Base-by-base conservation (phyloP, 2,888 invertebrate species). In the Hofmannophila pseudospretella region DNA sequence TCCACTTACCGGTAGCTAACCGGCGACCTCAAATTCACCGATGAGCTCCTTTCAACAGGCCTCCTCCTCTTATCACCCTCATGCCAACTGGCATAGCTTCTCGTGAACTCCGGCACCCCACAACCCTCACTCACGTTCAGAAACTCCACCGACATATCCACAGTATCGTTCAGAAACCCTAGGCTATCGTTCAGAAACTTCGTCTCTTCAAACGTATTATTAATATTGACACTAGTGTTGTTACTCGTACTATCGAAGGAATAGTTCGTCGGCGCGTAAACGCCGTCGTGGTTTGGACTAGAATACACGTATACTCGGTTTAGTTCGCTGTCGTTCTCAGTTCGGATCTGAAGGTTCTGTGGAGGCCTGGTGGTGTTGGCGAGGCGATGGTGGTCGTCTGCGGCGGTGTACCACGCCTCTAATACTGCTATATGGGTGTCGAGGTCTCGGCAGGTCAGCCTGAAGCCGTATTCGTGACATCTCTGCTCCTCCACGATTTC, bases 401-500 rank as follows among this genome's bases (percentile, higher is more conserved):
- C 31, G 28, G 82, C 60, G 40, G 85, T 84, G 66, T 90, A 91
- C 71, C 88, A 88, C n/a, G 89, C 90, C 54, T 90, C 90, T 50
- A 91, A 67, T 22, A 92, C 81, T 25, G 90, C 91, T 41, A 92
- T 88, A 60, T 90, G 89, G 2, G 90, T 87, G 66, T 89, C 89
- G 45, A 91, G 67, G 42, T 89, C 88, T 19, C 90, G 88, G 54
- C 92, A 92, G 3, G 90, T 91, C 30, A 92, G 72, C 12, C 89
- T 84, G 56, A 91, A 88, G 56, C 87, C 86, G 63, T 79, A 88
- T 58, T 89, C 88, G 67, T 90, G 84, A 58, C 91, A 91, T 58
- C 88, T 88, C 56, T 87, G 88, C 58, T 89, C 89, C 65, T 90
- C 88, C 38, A 92, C 91, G 50, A 90, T 89, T 88, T 91, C 91